Percentiles rank a stretch among this genome's conserved stretches.
Evolutionary conservation across 2,888 invertebrate genomes (phyloP).

Genomic region (Meiosimyza platycephala): DNA sequence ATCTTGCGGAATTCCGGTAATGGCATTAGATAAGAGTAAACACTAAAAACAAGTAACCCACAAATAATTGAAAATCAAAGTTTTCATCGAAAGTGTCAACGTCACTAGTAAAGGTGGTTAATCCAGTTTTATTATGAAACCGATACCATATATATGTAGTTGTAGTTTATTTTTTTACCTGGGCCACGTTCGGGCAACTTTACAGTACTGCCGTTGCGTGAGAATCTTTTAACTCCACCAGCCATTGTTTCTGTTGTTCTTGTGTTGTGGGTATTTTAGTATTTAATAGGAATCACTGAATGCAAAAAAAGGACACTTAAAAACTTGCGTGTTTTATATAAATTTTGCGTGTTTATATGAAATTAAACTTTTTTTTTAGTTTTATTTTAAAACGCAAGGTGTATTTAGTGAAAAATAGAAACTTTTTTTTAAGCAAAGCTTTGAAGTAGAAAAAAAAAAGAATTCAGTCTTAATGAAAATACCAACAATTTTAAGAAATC

Average conservation of each 20-base stretch:
- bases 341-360: conserved; percentile 44
- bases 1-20: too few species aligned
- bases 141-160: neutral
- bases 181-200: conserved; percentile 67
- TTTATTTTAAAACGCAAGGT: neutral
- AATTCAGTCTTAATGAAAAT: neutral
- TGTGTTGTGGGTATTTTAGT: conserved; percentile 32
- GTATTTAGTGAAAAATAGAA: too few species aligned
- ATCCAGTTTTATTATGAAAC: conserved; percentile 10
- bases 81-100: conserved; percentile 1
- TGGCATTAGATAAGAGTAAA: too few species aligned
- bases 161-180: conserved; percentile 57
- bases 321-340: conserved; percentile 50
- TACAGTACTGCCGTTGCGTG: conserved; percentile 61
- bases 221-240: conserved; percentile 61
- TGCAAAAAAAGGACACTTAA: conserved; percentile 29
- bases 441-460: too few species aligned
- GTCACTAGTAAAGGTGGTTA: conserved; percentile 14
- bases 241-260: conserved; percentile 56
- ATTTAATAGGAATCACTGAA: conserved; percentile 24
- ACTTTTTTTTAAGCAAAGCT: too few species aligned
- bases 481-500: conserved; percentile 49
- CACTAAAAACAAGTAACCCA: too few species aligned
- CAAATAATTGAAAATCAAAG: too few species aligned
- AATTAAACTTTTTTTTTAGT: conserved; percentile 19